A percentile compares a stretch with the other conserved stretches of the same genome.
Conservation (phyloP, 64 coral and sea anemone species). For the Astreopora myriophthalma region DNA sequence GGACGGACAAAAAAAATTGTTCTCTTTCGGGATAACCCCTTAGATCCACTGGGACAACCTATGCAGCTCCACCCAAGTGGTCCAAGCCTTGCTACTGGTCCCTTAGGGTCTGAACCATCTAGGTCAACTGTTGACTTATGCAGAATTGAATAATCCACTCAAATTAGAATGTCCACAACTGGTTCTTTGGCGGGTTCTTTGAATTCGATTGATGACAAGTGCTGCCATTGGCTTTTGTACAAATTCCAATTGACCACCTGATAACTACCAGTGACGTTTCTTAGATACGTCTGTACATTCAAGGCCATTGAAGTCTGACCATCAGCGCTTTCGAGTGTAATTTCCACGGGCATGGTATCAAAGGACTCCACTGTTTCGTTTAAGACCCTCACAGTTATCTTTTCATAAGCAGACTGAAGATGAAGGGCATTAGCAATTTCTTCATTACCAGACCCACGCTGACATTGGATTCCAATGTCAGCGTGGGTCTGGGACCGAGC, state of each 20-base stretch:
- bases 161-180: conserved; percentile 69
- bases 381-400: conserved; percentile 26
- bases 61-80: conserved; percentile 46
- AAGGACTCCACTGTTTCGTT: conserved; percentile 66
- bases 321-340: conserved; percentile 40
- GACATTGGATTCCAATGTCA: too few species aligned
- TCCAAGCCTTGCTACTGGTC: conserved; percentile 50
- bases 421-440: conserved; percentile 29
- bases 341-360: conserved; percentile 23
- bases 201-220: neutral
- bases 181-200: neutral
- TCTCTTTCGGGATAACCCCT: neutral
- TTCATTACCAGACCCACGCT: too few species aligned
- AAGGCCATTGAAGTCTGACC: neutral
- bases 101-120: conserved; percentile 18
- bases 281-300: neutral
- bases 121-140: conserved; percentile 65
- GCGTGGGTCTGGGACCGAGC: too few species aligned
- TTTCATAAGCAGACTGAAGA: neutral
- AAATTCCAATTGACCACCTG: neutral
- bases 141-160: conserved; percentile 48
- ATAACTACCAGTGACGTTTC: conserved; percentile 9
- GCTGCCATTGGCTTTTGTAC: neutral
- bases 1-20: neutral
- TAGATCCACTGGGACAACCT: too few species aligned